Evolutionary conservation across 2,888 invertebrate genomes (phyloP).

Genomic region (Andrena fulva): DNA sequence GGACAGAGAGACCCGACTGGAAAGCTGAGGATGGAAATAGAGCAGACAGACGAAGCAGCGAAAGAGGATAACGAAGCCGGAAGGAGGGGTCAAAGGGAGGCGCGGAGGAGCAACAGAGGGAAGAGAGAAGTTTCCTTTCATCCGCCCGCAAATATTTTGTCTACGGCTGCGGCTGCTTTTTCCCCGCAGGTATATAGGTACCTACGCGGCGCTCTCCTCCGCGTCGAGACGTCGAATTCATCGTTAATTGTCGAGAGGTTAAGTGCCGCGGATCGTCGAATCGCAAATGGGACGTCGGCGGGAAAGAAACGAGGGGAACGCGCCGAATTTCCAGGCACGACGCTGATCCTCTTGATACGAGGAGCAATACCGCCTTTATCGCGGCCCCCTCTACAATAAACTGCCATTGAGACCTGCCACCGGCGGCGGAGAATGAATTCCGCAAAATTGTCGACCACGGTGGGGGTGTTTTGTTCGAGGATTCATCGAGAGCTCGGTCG

Average conservation of each 20-base stretch:
- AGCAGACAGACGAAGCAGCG: slow-evolving; percentile 8
- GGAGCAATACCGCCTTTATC: slow-evolving; percentile 26
- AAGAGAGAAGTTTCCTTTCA: slow-evolving; percentile 34
- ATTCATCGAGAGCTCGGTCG: not conserved
- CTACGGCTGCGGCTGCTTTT: slow-evolving; percentile 47
- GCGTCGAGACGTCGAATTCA: slow-evolving; percentile 43
- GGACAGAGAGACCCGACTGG: slow-evolving; percentile 3
- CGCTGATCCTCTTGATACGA: slow-evolving; percentile 11
- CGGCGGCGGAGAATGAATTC: slow-evolving; percentile 14
- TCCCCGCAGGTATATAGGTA: not conserved
- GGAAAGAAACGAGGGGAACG: slow-evolving; percentile 4
- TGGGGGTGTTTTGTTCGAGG: not conserved
- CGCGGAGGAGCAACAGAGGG: not conserved
- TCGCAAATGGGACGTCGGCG: slow-evolving; percentile 34
- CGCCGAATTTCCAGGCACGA: slow-evolving; percentile 29
- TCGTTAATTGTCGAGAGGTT: slow-evolving; percentile 64
- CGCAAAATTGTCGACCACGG: slow-evolving; percentile 12
- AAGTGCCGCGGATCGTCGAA: slow-evolving; percentile 41
- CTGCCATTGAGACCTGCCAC: slow-evolving; percentile 4
- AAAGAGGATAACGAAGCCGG: slow-evolving; percentile 17
- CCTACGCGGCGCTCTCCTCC: not conserved
- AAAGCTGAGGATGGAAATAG: not conserved
- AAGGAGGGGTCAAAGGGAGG: not conserved
- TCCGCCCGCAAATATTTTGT: slow-evolving; percentile 52
- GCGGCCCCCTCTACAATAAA: slow-evolving; percentile 15